Base-by-base conservation (phyloP, 1,140 invertebrate genomes). In the Muscidifurax raptorellus region DNA sequence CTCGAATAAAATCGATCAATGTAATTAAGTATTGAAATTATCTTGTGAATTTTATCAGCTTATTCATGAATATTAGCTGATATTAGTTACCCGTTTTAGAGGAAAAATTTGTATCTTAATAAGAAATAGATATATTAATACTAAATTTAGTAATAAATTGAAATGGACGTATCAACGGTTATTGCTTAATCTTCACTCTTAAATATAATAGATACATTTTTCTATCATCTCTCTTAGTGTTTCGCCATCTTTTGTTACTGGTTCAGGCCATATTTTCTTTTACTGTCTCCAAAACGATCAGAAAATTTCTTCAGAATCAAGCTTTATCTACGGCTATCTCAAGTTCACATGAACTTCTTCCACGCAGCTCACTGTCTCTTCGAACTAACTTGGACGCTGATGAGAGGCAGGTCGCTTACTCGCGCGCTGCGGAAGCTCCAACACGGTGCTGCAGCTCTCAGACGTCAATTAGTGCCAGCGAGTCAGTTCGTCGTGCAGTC, bases 401-500 rank as follows among this genome's bases (percentile, higher is more conserved):
- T n/a, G 22, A 59, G 52, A 4, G 18, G 52, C 52, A 59, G 52
- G 18, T 59, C 22, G 18, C 22, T n/a, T 59, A n/a, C 6, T 59
- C 52, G 52, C 15, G 15, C 52, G 52, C 52, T 59, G n/a, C n/a
- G 22, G 52, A 59, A 59, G 52, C 22, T 59, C 52, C 52, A 5
- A 18, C 15, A 6, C 18, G 22, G 52, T 59, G 18, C 18, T 18
- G 44, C 10, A 18, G 22, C 52, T 59, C 66, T 27, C n/a, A 52
- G 76, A 40, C 75, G 82, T 83, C 82, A 83, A 83, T 83, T 83
- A 83, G 82, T 69, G 75, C 30, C 59, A 64, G 71, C 47, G 28
- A 59, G 75, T 77, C 25, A 30, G 30, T 69, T 64, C 28, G 30
- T 13, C n/a, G 64, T 77, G 12, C 40, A 12, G 64, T 36, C 64